Percentiles rank a stretch among this genome's conserved stretches.
Evolutionary conservation across 2,113 vertebrate species (phyloP).

Genomic region (Theristicus caerulescens): DNA sequence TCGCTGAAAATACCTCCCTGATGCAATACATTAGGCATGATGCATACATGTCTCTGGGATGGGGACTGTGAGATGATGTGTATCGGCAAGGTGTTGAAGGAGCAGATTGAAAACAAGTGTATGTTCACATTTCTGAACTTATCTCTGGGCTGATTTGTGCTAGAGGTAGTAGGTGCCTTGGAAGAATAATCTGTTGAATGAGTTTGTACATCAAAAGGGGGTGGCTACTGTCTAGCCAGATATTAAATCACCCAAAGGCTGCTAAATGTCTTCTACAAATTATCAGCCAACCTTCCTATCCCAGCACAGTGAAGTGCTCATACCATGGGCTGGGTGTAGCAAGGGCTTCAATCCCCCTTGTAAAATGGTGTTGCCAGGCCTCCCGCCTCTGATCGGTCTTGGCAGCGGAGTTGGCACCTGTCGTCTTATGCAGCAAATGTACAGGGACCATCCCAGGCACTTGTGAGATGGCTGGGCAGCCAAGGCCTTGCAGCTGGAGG

Average conservation of each 20-base stretch:
- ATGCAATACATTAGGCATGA: not conserved
- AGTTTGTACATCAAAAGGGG: not conserved
- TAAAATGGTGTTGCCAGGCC: not conserved
- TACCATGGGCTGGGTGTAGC: not conserved
- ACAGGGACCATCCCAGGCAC: fast-evolving
- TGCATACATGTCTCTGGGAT: not conserved
- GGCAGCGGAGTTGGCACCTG: not conserved
- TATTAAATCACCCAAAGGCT: not conserved
- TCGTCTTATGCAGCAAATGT: fast-evolving
- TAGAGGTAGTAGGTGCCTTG: not conserved
- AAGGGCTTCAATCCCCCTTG: fast-evolving
- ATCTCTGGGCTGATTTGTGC: not conserved
- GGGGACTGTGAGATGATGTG: not conserved
- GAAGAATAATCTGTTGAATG: not conserved
- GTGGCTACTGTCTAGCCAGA: not conserved
- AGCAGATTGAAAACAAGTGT: not conserved
- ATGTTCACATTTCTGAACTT: not conserved
- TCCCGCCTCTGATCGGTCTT: not conserved
- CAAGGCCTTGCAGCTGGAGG: not conserved
- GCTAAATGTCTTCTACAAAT: not conserved
- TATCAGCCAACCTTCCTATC: not conserved
- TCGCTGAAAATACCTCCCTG: not conserved
- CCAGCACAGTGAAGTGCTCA: not conserved
- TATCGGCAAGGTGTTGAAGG: not conserved
- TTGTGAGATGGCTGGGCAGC: fast-evolving